phyloP scores from a whole-genome alignment of 2,888 invertebrate genomes.

The Lasiommata megera region DNA sequence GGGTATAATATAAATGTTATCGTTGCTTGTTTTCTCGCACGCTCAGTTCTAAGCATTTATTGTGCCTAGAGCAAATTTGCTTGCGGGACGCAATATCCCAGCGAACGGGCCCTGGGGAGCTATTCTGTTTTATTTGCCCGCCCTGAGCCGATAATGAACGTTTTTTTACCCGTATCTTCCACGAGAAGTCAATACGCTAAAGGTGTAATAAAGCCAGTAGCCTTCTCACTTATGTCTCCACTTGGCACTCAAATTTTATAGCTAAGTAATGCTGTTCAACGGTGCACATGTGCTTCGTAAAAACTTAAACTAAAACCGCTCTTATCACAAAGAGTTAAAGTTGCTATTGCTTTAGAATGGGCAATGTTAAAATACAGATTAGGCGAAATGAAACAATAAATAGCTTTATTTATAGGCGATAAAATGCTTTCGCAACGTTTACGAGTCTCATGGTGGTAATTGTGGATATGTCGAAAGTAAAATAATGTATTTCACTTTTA shows the following conservation, averaged over 20 bases:
- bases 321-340: constrained; percentile 36
- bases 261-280: constrained; percentile 51
- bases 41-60: constrained; percentile 70
- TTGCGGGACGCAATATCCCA: constrained; percentile 76
- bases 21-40: constrained; percentile 54
- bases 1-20: constrained; percentile 49
- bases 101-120: constrained; percentile 67
- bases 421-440: constrained; percentile 56
- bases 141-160: constrained; percentile 72
- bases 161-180: constrained; percentile 64
- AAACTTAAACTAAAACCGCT: constrained; percentile 34
- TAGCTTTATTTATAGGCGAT: constrained; percentile 52
- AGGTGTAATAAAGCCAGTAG: constrained; percentile 65
- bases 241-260: constrained; percentile 52
- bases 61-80: constrained; percentile 77
- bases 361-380: constrained; percentile 44
- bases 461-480: constrained; percentile 24
- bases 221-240: constrained; percentile 40
- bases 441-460: constrained; percentile 45
- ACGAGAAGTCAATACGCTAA: constrained; percentile 64
- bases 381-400: constrained; percentile 56
- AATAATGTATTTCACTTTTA: background rate
- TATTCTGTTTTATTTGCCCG: constrained; percentile 72
- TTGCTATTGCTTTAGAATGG: constrained; percentile 31
- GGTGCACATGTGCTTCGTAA: constrained; percentile 40